Base-by-base conservation (phyloP, 1,140 invertebrate genomes). In the Tachypleus tridentatus region DNA sequence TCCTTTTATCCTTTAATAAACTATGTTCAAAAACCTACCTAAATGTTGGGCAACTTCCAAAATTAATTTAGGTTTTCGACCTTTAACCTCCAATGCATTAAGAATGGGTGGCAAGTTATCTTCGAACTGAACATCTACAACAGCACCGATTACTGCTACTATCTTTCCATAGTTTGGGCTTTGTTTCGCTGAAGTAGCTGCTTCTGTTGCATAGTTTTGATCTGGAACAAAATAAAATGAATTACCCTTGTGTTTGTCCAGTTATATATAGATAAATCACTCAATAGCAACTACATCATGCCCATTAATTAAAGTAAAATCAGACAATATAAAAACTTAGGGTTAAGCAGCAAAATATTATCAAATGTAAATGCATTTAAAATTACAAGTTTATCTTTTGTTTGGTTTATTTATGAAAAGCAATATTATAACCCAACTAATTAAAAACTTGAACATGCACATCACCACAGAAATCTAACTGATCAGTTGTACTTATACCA, bases 111-210 rank as follows among this genome's bases (percentile, higher is more conserved):
- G 97, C 63, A 99, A 83, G 65, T 85, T 83, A 72, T 97, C 93
- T 69, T 98, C 95, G 74, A 98, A 99, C 78, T 99, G 96, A 10
- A 99, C 97, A 76, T 99, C 97, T 10, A 99, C 97, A 69, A 99
- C 97, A 75, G 97, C 97, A 86, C 97, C 97, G 79, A 99, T 99
- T 67, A 99, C 95, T 60, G 96, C 94, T 8, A 98, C 92, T 67
- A 93, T 83, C 74, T 83, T 85, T 61, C 88, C 88, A 29, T 29
- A 29, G 29, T 29, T 29, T 29, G 29, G 29, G 29, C 29, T 29
- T 72, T 83, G 77, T 61, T 77, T 74, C 29, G 74, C 76, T 61
- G 77, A 79, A n/a, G 78, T 77, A 49, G 74, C 77, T 58, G 64
- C 64, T 6, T 61, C 64, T 9, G 67, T 49, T 56, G 65, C 65